Conservation (phyloP, 2,888 invertebrate genomes). For the Synanthedon vespiformis region DNA sequence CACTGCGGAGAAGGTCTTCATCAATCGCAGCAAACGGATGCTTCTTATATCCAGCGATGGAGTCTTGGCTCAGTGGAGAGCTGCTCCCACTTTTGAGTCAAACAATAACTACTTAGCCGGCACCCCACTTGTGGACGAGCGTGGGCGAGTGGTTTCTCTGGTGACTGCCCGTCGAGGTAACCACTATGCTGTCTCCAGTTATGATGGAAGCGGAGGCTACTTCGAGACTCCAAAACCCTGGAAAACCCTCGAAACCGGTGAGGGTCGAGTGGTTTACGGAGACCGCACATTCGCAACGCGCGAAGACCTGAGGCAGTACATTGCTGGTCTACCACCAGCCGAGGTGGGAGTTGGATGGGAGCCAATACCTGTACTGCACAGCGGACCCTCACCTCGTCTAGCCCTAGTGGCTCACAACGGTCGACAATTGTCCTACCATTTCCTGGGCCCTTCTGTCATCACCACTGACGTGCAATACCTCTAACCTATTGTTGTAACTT, state of each 20-base stretch:
- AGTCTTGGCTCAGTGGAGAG: constrained; percentile 50
- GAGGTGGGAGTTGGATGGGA: constrained; percentile 9
- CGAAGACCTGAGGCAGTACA: constrained; percentile 24
- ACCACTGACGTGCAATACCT: constrained; percentile 31
- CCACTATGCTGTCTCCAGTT: constrained; percentile 52
- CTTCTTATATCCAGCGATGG: constrained; percentile 48
- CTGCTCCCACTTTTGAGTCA: constrained; percentile 57
- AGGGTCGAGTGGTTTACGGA: constrained; percentile 31
- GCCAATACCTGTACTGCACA: constrained; percentile 23
- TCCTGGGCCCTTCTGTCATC: constrained; percentile 27
- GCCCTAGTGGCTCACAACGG: constrained; percentile 30
- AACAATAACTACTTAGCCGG: constrained; percentile 44
- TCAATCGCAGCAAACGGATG: constrained; percentile 52
- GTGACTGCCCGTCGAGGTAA: constrained; percentile 46
- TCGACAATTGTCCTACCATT: constrained; percentile 36
- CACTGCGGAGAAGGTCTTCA: constrained; percentile 57
- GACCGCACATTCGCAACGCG: constrained; percentile 32
- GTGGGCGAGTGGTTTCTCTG: constrained; percentile 42
- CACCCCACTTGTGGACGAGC: constrained; percentile 39
- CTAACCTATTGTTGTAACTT: neutral
- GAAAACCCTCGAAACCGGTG: constrained; percentile 20
- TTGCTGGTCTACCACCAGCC: constrained; percentile 21
- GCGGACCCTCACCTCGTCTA: constrained; percentile 21
- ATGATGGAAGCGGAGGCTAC: constrained; percentile 60
- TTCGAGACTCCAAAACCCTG: constrained; percentile 44